Conservation (phyloP, 2,797 vertebrate genomes). For the Rhadinocentrus ornatus region DNA sequence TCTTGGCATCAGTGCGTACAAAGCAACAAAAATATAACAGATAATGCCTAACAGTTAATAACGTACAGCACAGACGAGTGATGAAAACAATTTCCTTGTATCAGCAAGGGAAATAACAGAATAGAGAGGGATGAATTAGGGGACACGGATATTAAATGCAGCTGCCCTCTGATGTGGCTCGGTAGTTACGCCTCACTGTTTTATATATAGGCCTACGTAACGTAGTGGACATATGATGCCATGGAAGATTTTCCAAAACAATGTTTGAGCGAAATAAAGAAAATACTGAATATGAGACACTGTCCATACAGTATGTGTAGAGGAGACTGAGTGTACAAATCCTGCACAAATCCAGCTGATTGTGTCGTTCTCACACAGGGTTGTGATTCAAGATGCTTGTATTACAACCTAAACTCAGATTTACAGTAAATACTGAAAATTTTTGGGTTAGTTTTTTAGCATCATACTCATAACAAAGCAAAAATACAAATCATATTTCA, state of each 20-base stretch:
- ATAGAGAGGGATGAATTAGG: slow-evolving; percentile 17
- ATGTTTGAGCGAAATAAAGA: neutral
- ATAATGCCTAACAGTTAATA: slow-evolving; percentile 30
- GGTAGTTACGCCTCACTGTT: neutral
- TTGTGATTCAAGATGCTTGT: too few species aligned
- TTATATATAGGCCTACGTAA: neutral
- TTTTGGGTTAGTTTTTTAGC: too few species aligned
- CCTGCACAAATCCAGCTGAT: too few species aligned
- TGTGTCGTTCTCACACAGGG: neutral
- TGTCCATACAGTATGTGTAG: neutral
- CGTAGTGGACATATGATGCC: neutral
- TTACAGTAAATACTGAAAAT: too few species aligned
- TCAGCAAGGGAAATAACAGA: slow-evolving; percentile 52
- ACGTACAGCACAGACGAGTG: slow-evolving; percentile 17
- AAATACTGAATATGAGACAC: neutral
- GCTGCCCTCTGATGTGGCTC: slow-evolving; percentile 20
- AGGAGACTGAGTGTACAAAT: too few species aligned
- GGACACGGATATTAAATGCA: slow-evolving; percentile 12
- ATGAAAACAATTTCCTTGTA: slow-evolving; percentile 20
- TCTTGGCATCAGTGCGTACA: neutral
- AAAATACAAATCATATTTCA: too few species aligned
- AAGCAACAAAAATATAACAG: slow-evolving; percentile 6
- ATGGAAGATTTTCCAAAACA: neutral
- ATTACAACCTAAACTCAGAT: too few species aligned
- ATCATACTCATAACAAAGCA: too few species aligned